These are phyloP conservation scores for Alauda arvensis DNA, from an alignment of 2,797 vertebrate genomes.

Conservation along the genomic window DNA sequence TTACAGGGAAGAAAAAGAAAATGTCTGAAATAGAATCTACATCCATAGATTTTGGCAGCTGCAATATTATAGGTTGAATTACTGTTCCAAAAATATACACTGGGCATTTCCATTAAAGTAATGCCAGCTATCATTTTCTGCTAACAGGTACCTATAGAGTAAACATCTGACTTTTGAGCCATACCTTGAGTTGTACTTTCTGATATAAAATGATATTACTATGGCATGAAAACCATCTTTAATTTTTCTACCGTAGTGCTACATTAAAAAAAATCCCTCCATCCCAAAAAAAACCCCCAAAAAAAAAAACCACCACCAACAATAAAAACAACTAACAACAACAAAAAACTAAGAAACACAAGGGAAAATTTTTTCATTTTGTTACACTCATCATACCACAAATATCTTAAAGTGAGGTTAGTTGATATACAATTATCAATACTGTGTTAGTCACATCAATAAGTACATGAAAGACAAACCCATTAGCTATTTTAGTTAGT, in stretches of 20 bases:
- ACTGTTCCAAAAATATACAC: constrained; percentile 47
- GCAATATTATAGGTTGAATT: constrained; percentile 42
- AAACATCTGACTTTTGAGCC: constrained; percentile 1
- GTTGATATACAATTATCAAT: not conserved
- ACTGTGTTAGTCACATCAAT: not conserved
- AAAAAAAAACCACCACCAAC: too few relatives aligned
- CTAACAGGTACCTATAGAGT: not conserved
- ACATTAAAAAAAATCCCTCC: fast-evolving
- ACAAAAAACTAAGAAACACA: fast-evolving
- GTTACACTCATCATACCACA: not conserved
- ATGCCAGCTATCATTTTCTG: constrained; percentile 29
- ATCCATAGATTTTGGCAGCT: constrained; percentile 22
- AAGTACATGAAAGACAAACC: not conserved
- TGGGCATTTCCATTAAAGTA: constrained; percentile 27
- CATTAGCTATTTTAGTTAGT: not conserved
- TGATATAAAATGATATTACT: not conserved
- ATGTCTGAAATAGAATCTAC: constrained; percentile 4
- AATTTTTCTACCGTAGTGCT: not conserved
- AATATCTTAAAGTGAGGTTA: not conserved
- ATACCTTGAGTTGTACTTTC: not conserved
- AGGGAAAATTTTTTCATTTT: not conserved
- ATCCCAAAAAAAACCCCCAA: too few relatives aligned
- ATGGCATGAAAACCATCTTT: not conserved
- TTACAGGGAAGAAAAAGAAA: constrained; percentile 11
- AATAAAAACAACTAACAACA: too few relatives aligned